A percentile compares a stretch with the other conserved stretches of the same genome.
These are phyloP conservation scores for Indicator maculatus DNA, from an alignment of 2,113 vertebrate genomes.

Conservation along the genomic window DNA sequence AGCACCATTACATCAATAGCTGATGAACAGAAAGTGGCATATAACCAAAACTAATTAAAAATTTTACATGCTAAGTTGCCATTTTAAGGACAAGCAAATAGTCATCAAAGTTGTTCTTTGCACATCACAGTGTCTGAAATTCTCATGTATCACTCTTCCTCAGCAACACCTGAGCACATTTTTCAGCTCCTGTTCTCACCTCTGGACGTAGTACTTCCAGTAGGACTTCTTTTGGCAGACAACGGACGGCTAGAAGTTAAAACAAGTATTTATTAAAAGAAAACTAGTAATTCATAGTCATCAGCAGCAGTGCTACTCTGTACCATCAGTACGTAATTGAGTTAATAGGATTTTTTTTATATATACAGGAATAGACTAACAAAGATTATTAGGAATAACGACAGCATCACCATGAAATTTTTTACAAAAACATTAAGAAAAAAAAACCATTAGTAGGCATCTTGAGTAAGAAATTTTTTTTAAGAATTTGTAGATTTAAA, in stretches of 20 bases:
- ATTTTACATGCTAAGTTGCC: background rate
- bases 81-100: background rate
- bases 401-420: background rate
- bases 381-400: background rate
- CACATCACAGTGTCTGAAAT: background rate
- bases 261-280: constrained; percentile 12
- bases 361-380: background rate
- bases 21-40: background rate
- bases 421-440: background rate
- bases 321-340: background rate
- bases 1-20: background rate
- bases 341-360: background rate
- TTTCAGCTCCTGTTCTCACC: constrained; percentile 78
- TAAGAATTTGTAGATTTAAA: background rate
- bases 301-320: background rate
- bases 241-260: constrained; percentile 84
- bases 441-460: background rate
- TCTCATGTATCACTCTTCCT: background rate
- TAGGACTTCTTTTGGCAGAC: constrained; percentile 91
- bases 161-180: background rate
- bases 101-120: background rate
- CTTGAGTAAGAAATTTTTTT: background rate
- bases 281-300: background rate
- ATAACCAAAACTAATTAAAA: background rate
- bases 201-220: constrained; percentile 90